These are phyloP conservation scores for Hypsibius dujardini DNA, from an alignment of 1,140 invertebrate genomes.

Conservation along the genomic window DNA sequence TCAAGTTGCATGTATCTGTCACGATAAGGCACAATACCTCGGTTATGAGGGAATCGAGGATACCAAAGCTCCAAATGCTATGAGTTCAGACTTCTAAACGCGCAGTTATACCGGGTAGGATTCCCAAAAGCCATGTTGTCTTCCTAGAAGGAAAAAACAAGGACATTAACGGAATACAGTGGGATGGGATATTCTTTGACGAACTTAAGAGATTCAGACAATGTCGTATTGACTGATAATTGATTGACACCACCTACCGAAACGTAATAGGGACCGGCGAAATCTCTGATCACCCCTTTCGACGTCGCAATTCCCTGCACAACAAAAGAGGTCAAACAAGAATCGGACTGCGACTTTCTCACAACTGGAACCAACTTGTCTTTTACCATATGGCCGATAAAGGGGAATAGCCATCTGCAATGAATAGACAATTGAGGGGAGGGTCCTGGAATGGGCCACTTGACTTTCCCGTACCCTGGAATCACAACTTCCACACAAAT, in stretches of 20 bases:
- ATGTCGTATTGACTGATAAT: slow-evolving; percentile 11
- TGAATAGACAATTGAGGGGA: slow-evolving; percentile 26
- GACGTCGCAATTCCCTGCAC: slow-evolving; percentile 87
- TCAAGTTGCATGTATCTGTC: slow-evolving; percentile 53
- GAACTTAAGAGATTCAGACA: too few relatives aligned
- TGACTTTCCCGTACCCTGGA: too few relatives aligned
- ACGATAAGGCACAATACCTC: slow-evolving; percentile 17
- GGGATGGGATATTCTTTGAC: too few relatives aligned
- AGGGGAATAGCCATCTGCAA: slow-evolving; percentile 72
- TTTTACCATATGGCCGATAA: slow-evolving; percentile 98
- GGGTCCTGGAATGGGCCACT: slow-evolving; percentile 13
- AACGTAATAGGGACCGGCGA: slow-evolving; percentile 88
- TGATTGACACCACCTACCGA: slow-evolving; percentile 37
- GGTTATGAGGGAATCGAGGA: too few relatives aligned
- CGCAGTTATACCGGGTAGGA: slow-evolving; percentile 50
- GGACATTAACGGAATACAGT: slow-evolving; percentile 16
- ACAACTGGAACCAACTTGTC: too few relatives aligned
- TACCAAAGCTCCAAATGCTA: too few relatives aligned
- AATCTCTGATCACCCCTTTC: slow-evolving; percentile 81
- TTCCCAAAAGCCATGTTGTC: slow-evolving; percentile 94
- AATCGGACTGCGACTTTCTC: too few relatives aligned
- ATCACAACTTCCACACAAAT: too few relatives aligned
- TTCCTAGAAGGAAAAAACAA: slow-evolving; percentile 39
- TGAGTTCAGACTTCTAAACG: too few relatives aligned
- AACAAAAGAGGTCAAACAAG: too few relatives aligned